These are phyloP conservation scores for Calliphora vicina DNA, from an alignment of 1,140 invertebrate genomes.

Conservation along the genomic window DNA sequence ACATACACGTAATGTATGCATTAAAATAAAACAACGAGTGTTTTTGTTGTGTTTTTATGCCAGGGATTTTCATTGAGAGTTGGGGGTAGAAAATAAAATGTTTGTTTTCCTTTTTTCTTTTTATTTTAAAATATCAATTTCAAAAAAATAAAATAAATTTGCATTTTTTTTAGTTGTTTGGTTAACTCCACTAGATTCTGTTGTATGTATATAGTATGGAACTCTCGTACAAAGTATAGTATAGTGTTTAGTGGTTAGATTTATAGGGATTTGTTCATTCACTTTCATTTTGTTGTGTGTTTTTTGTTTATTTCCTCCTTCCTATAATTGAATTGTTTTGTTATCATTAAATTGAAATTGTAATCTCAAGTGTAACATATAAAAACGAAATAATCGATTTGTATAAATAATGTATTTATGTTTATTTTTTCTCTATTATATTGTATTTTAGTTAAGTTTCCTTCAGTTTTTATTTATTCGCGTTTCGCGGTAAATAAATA, in stretches of 20 bases:
- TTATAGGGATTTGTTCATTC: neutral
- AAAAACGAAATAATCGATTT: slow-evolving; percentile 29
- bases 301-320: slow-evolving; percentile 1
- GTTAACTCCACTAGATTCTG: neutral
- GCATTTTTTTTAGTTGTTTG: neutral
- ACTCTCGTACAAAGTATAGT: neutral
- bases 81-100: neutral
- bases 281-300: neutral
- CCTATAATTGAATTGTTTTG: slow-evolving; percentile 31
- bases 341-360: slow-evolving; percentile 34
- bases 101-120: neutral
- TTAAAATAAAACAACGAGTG: neutral
- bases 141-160: neutral
- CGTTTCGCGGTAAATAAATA: neutral
- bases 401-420: neutral
- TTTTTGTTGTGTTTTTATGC: neutral
- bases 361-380: slow-evolving; percentile 33
- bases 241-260: neutral
- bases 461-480: neutral
- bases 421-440: neutral
- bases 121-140: neutral
- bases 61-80: no score
- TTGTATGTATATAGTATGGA: neutral
- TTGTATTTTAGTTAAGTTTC: neutral
- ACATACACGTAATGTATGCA: neutral